Conservation (phyloP, 2,888 invertebrate genomes). For the Boloria selene region DNA sequence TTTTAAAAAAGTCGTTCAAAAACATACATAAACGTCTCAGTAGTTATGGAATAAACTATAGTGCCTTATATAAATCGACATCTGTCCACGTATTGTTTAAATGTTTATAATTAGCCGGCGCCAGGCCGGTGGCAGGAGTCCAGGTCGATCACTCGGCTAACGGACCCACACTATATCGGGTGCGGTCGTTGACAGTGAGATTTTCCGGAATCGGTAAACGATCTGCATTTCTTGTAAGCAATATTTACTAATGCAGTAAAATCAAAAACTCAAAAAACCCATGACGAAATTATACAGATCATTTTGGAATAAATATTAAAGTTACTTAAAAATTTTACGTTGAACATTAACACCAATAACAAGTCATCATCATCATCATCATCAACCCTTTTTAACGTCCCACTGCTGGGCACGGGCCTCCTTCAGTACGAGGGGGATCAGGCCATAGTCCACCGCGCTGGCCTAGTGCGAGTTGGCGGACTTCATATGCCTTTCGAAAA, state of each 20-base stretch:
- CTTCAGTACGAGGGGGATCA: too few species aligned
- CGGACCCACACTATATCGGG: conserved; percentile 72
- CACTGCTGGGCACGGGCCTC: too few species aligned
- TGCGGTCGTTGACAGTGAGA: conserved; percentile 73
- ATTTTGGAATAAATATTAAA: too few species aligned
- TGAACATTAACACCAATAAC: too few species aligned
- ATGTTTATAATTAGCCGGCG: conserved; percentile 72
- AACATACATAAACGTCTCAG: background rate
- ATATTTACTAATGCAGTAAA: background rate
- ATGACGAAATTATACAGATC: conserved; percentile 22
- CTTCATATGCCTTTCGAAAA: too few species aligned
- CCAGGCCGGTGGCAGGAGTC: conserved; percentile 74
- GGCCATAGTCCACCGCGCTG: too few species aligned
- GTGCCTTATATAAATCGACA: conserved; percentile 38
- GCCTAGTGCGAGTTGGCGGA: too few species aligned
- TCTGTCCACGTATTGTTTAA: conserved; percentile 61
- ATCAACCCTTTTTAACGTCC: too few species aligned
- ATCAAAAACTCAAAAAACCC: background rate
- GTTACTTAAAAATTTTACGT: too few species aligned
- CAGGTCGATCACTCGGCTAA: conserved; percentile 80
- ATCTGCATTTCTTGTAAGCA: conserved; percentile 50
- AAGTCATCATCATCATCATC: too few species aligned
- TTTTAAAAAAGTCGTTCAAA: conserved; percentile 48
- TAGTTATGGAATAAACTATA: background rate
- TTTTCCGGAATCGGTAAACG: conserved; percentile 62